Conservation (phyloP, 2,888 invertebrate species). For the Sesia apiformis region DNA sequence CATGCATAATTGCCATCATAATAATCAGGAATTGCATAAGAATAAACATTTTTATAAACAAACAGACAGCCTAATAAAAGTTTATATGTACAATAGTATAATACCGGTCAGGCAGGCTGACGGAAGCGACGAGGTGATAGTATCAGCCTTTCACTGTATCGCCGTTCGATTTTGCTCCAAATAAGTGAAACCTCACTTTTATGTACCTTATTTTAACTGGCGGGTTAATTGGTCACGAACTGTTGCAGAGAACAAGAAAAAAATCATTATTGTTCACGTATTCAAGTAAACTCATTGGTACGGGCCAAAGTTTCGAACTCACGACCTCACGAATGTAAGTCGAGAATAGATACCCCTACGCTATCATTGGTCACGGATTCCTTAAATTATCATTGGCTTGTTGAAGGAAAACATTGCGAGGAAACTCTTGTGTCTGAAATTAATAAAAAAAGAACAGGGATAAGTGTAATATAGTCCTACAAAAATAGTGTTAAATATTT, state of each 20-base stretch:
- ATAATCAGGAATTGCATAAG: too few relatives aligned
- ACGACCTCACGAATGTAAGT: too few relatives aligned
- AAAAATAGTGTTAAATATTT: too few relatives aligned
- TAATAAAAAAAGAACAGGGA: too few relatives aligned
- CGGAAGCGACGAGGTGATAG: constrained; percentile 2
- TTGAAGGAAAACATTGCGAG: too few relatives aligned
- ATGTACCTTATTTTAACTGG: neutral
- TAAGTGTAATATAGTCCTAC: too few relatives aligned
- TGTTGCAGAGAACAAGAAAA: neutral
- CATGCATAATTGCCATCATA: too few relatives aligned
- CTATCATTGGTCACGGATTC: too few relatives aligned
- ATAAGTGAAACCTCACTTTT: constrained; percentile 8
- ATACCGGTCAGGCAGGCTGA: neutral
- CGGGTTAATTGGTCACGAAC: neutral
- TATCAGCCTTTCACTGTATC: neutral
- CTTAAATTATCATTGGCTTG: too few relatives aligned
- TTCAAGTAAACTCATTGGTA: neutral
- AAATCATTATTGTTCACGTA: neutral
- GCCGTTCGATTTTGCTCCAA: constrained; percentile 18
- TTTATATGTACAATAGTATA: neutral
- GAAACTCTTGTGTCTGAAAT: too few relatives aligned
- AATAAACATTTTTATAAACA: neutral
- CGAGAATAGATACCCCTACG: too few relatives aligned
- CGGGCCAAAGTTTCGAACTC: too few relatives aligned
- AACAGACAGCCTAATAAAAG: neutral